Conservation (phyloP, 2,888 invertebrate genomes). For the Tillus elongatus region DNA sequence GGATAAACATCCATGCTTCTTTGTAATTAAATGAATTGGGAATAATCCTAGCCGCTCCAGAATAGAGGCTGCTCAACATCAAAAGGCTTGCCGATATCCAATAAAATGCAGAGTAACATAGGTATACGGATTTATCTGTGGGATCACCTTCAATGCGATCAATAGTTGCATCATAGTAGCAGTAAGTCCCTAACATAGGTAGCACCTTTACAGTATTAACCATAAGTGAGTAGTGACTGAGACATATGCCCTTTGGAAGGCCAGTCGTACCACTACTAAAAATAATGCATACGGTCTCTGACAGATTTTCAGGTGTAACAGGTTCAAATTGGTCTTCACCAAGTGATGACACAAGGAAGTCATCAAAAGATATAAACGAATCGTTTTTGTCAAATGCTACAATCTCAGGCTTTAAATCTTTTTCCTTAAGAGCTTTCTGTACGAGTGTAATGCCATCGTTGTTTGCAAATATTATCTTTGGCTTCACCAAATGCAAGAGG, state of each 20-base stretch:
- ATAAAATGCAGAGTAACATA: slow-evolving; percentile 29
- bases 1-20: slow-evolving; percentile 28
- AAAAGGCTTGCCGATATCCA: slow-evolving; percentile 33
- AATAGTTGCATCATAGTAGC: too few species aligned
- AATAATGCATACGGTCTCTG: neutral
- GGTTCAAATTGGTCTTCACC: neutral
- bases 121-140: slow-evolving; percentile 4
- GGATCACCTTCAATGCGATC: too few species aligned
- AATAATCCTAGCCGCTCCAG: slow-evolving; percentile 28
- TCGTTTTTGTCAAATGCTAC: neutral
- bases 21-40: slow-evolving; percentile 22
- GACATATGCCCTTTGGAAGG: neutral
- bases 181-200: too few species aligned
- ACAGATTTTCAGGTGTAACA: neutral
- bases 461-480: neutral
- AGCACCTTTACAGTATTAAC: too few species aligned
- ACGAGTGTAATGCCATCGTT: slow-evolving; percentile 16
- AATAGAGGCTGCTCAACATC: slow-evolving; percentile 19
- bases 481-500: neutral
- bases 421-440: slow-evolving; percentile 22
- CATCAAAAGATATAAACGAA: neutral
- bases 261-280: neutral
- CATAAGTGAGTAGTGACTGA: neutral
- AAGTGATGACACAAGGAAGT: neutral
- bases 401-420: slow-evolving; percentile 11